Conservation (phyloP, 23 tunicate species). For the Clavelina lepadiformis region DNA sequence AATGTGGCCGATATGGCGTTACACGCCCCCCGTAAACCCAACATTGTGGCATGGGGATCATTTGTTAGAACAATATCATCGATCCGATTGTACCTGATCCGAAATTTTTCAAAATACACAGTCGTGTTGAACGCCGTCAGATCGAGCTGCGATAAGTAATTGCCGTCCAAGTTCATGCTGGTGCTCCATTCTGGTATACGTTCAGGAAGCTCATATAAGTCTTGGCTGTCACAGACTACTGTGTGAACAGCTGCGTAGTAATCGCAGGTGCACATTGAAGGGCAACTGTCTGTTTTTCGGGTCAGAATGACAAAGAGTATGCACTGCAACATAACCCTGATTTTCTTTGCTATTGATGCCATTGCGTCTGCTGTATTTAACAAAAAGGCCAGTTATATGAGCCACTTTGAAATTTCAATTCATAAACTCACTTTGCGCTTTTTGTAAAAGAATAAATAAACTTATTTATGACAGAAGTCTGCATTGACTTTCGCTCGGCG, state of each 20-base stretch:
- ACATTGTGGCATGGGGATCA: not conserved
- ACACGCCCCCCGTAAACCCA: slow-evolving; percentile 18
- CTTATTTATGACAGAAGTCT: too few species aligned
- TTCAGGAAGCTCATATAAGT: slow-evolving; percentile 23
- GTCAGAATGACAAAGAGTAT: too few species aligned
- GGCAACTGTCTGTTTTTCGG: too few species aligned
- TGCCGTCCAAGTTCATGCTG: slow-evolving; percentile 58
- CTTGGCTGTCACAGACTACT: slow-evolving; percentile 67
- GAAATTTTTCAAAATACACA: slow-evolving; percentile 57
- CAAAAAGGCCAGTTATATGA: too few species aligned
- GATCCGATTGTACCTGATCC: slow-evolving; percentile 69
- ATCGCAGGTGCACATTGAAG: slow-evolving; percentile 55
- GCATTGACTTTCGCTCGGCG: too few species aligned
- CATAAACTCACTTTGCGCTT: too few species aligned
- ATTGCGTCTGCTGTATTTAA: too few species aligned
- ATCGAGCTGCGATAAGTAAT: slow-evolving; percentile 30
- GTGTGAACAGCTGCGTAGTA: slow-evolving; percentile 55
- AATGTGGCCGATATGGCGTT: slow-evolving; percentile 16
- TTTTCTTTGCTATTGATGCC: too few species aligned
- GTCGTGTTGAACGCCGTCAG: slow-evolving; percentile 37
- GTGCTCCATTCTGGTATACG: slow-evolving; percentile 92
- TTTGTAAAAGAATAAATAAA: too few species aligned
- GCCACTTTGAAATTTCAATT: too few species aligned
- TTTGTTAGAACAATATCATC: not conserved
- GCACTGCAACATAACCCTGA: too few species aligned